Percentiles rank a stretch among this genome's conserved stretches.
Evolutionary conservation across 1,140 invertebrate genomes (phyloP).

Genomic region (Euglossa dilemma): DNA sequence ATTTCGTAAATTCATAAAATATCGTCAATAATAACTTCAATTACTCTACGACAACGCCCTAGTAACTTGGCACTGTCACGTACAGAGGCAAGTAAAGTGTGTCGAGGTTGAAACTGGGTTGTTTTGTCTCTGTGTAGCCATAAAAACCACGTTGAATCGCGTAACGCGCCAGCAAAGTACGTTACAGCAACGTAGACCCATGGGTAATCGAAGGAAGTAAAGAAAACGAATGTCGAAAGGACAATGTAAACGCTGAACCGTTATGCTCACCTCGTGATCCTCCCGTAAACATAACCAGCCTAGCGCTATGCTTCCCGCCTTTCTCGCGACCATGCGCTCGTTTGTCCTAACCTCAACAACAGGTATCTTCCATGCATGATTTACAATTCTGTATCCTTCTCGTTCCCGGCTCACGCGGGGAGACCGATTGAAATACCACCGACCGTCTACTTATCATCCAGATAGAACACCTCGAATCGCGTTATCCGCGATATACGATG

Average conservation of each 20-base stretch:
- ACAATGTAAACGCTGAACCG: not conserved
- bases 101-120: conserved; percentile 29
- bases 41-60: too few species aligned
- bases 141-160: not conserved
- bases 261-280: not conserved
- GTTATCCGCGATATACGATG: conserved; percentile 25
- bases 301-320: not conserved
- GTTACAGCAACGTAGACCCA: not conserved
- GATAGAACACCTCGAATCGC: not conserved
- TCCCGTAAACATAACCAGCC: too few species aligned
- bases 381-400: not conserved
- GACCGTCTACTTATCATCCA: conserved; percentile 10
- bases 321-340: not conserved
- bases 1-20: too few species aligned
- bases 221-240: not conserved
- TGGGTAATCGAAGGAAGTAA: not conserved
- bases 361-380: not conserved
- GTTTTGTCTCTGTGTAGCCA: conserved; percentile 24
- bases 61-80: too few species aligned
- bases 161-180: not conserved
- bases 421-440: not conserved
- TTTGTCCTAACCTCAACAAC: not conserved
- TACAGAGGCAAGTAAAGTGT: conserved; percentile 6
- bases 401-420: too few species aligned
- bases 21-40: too few species aligned